Evolutionary conservation across 1,140 invertebrate genomes (phyloP).

Genomic region (Drosophila albomicans): DNA sequence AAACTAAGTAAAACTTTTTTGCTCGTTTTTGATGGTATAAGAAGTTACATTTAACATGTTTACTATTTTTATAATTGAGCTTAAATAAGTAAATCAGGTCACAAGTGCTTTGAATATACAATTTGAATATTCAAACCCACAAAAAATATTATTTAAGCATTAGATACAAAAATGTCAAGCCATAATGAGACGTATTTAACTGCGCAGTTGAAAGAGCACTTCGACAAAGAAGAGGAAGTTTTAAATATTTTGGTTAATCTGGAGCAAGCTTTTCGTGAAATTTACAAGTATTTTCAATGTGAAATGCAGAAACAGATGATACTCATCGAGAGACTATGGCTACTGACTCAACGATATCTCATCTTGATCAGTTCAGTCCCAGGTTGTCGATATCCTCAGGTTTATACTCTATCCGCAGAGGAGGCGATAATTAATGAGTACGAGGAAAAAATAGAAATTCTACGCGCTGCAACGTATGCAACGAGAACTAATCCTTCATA

Average conservation of each 20-base stretch:
- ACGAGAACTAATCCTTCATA: background rate
- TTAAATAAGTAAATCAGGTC: background rate
- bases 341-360: conserved; percentile 63
- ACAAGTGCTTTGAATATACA: conserved; percentile 7
- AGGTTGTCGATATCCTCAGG: conserved; percentile 65
- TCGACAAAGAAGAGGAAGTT: conserved; percentile 56
- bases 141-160: background rate
- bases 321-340: conserved; percentile 61
- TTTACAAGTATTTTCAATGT: conserved; percentile 55
- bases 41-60: no score
- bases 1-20: no score
- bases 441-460: conserved; percentile 61
- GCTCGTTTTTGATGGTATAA: no score
- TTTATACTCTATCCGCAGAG: conserved; percentile 68
- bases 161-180: background rate
- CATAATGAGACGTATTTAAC: conserved; percentile 56
- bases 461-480: conserved; percentile 59
- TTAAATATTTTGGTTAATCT: conserved; percentile 50
- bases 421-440: conserved; percentile 72
- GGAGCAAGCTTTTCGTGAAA: conserved; percentile 38
- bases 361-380: conserved; percentile 65
- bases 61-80: no score
- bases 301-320: conserved; percentile 54
- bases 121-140: conserved; percentile 55
- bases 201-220: conserved; percentile 53